Base-by-base conservation (phyloP, 2,797 vertebrate genomes). In the Momotus momota region DNA sequence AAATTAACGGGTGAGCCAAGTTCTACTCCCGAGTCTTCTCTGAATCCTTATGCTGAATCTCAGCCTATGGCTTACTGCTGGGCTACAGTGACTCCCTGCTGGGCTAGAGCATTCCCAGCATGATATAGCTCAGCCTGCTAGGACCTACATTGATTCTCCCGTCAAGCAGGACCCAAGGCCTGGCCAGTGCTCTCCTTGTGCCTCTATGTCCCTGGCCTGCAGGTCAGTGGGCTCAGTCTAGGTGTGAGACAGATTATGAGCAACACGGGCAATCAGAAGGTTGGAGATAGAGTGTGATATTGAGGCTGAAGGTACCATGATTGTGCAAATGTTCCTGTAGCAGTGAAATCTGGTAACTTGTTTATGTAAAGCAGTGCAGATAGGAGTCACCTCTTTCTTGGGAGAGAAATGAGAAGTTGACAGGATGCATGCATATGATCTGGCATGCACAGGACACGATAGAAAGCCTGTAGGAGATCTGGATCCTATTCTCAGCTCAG, bases 371-470 rank as follows among this genome's bases (percentile, higher is more conserved):
- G 46, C 15, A 78, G 20, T 8, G 40, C 23, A 74, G 35, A 61
- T 19, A 71, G 72, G 57, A 57, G 14, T 57, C 41, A n/a, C 14
- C 16, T 69, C 62, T 52, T 61, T 55, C 62, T 81, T 73, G 33
- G 33, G 51, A 74, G 49, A 90, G 38, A 84, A 90, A 69, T 69
- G 40, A 18, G 19, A 83, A 31, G 19, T 26, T 65, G 66, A n/a
- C 0, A 0, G 75, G 23, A 14, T 2, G 8, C 10, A 57, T 35
- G 3, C 2, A 2, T 33, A 10, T n/a, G 33, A 23, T 33, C 31
- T 64, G n/a, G 35, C 23, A 12, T 14, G 7, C 9, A 49, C 19
- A 45, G 70, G 48, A 33, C 5, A 13, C 1, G 18, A 60, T 10
- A 57, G 29, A 41, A 88, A 64, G 52, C 31, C 27, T 35, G 26